Conservation (phyloP, 1,140 invertebrate genomes). For the Heliconius himera region DNA sequence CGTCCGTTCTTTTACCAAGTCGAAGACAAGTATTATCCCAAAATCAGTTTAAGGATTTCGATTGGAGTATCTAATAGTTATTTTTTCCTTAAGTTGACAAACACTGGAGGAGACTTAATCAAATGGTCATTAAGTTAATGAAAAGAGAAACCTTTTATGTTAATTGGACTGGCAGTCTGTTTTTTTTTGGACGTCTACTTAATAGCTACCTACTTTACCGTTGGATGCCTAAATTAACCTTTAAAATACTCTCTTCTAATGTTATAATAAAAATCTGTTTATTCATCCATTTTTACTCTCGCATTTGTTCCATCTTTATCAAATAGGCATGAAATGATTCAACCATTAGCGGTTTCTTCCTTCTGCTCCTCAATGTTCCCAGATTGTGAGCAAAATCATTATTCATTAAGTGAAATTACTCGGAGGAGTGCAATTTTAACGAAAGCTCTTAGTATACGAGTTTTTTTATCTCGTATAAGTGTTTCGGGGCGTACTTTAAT, state of each 20-base stretch:
- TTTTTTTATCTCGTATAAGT: neutral
- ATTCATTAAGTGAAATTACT: conserved; percentile 5
- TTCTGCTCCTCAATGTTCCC: neutral
- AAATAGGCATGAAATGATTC: conserved; percentile 2
- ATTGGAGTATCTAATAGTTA: conserved; percentile 10
- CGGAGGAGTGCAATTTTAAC: neutral
- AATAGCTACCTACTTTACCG: neutral
- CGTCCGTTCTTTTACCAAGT: neutral
- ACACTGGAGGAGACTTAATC: conserved; percentile 15
- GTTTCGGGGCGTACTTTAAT: neutral
- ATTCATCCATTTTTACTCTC: neutral
- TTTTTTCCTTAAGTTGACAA: conserved; percentile 9
- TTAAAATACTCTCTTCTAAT: neutral
- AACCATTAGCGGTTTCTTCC: neutral
- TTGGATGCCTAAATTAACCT: conserved; percentile 11
- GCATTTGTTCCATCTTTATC: neutral
- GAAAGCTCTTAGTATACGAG: neutral
- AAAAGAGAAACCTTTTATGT: conserved; percentile 29
- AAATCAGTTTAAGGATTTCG: conserved; percentile 4
- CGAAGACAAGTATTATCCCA: neutral
- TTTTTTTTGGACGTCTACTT: neutral
- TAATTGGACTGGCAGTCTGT: conserved; percentile 15
- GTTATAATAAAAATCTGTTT: conserved; percentile 9
- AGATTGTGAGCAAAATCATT: neutral
- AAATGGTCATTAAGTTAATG: conserved; percentile 27